Evolutionary conservation across 1,140 invertebrate genomes (phyloP).

Genomic region (Drosophila santomea): DNA sequence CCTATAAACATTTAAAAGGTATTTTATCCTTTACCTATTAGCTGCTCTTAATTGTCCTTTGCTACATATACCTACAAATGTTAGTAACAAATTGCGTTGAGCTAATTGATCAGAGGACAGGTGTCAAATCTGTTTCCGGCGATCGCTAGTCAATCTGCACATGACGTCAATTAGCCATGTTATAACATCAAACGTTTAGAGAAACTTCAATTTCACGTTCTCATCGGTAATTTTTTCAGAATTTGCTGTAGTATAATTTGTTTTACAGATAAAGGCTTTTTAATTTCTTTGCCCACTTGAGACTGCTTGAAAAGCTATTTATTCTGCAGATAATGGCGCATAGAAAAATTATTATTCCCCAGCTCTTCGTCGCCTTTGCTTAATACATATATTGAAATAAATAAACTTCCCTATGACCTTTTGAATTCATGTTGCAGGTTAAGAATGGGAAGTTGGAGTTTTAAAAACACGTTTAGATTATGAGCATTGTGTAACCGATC

Average conservation of each 20-base stretch:
- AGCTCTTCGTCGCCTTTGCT: too few species aligned
- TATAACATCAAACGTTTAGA: conserved; percentile 61
- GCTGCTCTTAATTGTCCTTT: background rate
- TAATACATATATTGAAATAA: too few species aligned
- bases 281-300: conserved; percentile 36
- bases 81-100: too few species aligned
- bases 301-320: conserved; percentile 17
- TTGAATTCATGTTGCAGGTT: too few species aligned
- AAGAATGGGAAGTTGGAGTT: too few species aligned
- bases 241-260: conserved; percentile 39
- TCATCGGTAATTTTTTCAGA: conserved; percentile 31
- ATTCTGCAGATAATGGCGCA: conserved; percentile 10
- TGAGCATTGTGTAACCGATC: too few species aligned
- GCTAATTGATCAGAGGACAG: conserved; percentile 6
- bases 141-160: conserved; percentile 21
- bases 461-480: too few species aligned
- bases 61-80: background rate
- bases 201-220: conserved; percentile 47
- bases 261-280: conserved; percentile 61
- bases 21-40: too few species aligned
- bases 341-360: conserved; percentile 1
- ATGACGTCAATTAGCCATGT: conserved; percentile 62
- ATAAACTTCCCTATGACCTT: too few species aligned
- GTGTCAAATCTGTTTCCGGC: conserved; percentile 14
- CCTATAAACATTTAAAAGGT: too few species aligned